Percentiles rank a stretch among this genome's conserved stretches.
These are phyloP conservation scores for Oreohelix idahoensis DNA, from an alignment of 1,140 invertebrate genomes.

Conservation along the genomic window DNA sequence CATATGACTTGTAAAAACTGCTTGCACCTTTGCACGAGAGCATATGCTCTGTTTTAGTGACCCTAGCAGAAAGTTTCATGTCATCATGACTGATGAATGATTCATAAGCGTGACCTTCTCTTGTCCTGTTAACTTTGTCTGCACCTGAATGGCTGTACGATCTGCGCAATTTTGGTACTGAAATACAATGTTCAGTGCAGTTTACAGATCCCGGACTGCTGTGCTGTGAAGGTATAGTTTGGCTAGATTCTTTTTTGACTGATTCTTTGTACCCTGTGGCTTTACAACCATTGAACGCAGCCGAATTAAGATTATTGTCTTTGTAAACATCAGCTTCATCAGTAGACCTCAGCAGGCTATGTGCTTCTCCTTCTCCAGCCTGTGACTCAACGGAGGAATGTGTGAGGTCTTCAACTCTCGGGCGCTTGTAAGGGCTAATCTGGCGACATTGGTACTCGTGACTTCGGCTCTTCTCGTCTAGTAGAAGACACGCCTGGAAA, in stretches of 20 bases:
- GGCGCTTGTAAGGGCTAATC: slow-evolving; percentile 27
- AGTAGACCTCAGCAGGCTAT: not conserved
- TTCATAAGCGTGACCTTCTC: not conserved
- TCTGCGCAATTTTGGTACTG: too few relatives aligned
- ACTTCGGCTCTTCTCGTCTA: not conserved
- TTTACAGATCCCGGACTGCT: too few relatives aligned
- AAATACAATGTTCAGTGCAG: too few relatives aligned
- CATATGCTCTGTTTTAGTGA: not conserved
- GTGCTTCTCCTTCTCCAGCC: slow-evolving; percentile 9
- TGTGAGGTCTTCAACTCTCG: not conserved
- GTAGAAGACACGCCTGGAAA: not conserved
- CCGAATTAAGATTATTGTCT: not conserved
- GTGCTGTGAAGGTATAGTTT: too few relatives aligned
- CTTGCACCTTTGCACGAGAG: not conserved
- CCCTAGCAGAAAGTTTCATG: not conserved
- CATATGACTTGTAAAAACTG: not conserved
- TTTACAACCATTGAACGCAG: not conserved
- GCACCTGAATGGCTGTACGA: too few relatives aligned
- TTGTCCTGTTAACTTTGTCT: not conserved
- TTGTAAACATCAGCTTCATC: not conserved
- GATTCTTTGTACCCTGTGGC: not conserved
- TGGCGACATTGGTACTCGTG: not conserved
- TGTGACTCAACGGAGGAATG: not conserved
- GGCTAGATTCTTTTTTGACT: too few relatives aligned
- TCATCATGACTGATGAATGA: not conserved